Evolutionary conservation across 2,888 invertebrate species (phyloP).

Genomic region (Saturnia japonica): DNA sequence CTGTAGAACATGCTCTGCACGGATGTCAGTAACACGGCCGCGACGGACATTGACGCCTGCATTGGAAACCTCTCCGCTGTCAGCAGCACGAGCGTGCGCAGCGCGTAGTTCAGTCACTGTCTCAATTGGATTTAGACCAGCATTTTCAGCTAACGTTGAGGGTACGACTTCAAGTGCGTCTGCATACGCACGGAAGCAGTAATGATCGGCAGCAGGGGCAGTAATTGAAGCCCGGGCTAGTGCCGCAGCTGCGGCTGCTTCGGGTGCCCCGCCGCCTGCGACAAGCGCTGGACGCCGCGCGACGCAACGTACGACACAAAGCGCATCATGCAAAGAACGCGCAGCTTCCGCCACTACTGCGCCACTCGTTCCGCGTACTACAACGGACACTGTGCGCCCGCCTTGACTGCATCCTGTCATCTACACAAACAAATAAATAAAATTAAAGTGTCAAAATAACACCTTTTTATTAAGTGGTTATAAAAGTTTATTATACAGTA

Average conservation of each 20-base stretch:
- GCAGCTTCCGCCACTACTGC: slow-evolving; percentile 95
- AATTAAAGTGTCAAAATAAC: too few relatives aligned
- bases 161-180: slow-evolving; percentile 93
- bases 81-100: slow-evolving; percentile 88
- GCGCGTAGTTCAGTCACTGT: slow-evolving; percentile 98
- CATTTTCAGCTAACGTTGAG: slow-evolving; percentile 76
- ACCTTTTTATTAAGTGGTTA: too few relatives aligned
- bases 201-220: slow-evolving; percentile 95
- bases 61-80: slow-evolving; percentile 91
- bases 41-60: slow-evolving; percentile 98
- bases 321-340: slow-evolving; percentile 94
- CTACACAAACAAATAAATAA: too few relatives aligned
- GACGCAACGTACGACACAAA: slow-evolving; percentile 96
- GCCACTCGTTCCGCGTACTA: slow-evolving; percentile 93
- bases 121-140: slow-evolving; percentile 92
- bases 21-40: slow-evolving; percentile 97
- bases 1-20: slow-evolving; percentile 98
- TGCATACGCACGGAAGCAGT: slow-evolving; percentile 97
- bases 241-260: slow-evolving; percentile 95
- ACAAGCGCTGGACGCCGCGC: slow-evolving; percentile 96
- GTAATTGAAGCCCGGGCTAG: slow-evolving; percentile 91
- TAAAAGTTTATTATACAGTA: too few relatives aligned
- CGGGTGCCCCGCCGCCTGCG: slow-evolving; percentile 98
- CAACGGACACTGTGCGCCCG: slow-evolving; percentile 95
- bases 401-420: slow-evolving; percentile 93